Evolutionary conservation across 2,888 invertebrate species (phyloP).

Genomic region (Acanthosoma haemorrhoidale): DNA sequence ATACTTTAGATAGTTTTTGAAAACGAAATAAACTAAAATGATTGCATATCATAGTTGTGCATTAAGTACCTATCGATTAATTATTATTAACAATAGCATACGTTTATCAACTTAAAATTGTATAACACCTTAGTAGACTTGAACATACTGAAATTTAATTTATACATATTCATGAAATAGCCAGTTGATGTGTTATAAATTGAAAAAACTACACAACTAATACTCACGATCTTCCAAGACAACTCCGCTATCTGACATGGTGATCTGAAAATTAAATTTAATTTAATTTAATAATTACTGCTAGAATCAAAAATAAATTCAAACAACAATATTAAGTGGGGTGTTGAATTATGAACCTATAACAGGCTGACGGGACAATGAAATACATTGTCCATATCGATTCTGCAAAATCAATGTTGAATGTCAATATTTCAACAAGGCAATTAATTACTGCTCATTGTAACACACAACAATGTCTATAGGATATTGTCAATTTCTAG

Average conservation of each 20-base stretch:
- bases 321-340: too few relatives aligned
- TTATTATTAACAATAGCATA: too few relatives aligned
- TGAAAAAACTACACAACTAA: neutral
- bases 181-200: neutral
- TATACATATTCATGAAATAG: neutral
- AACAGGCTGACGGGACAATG: too few relatives aligned
- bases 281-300: neutral
- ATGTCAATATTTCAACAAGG: neutral
- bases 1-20: too few relatives aligned
- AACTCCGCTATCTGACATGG: neutral
- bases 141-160: too few relatives aligned
- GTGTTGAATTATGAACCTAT: too few relatives aligned
- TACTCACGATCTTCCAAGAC: neutral
- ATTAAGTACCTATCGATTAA: too few relatives aligned
- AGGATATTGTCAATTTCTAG: neutral
- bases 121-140: too few relatives aligned
- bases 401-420: neutral
- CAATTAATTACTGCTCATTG: neutral
- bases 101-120: too few relatives aligned
- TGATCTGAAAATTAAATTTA: neutral
- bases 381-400: neutral
- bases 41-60: too few relatives aligned
- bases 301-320: neutral
- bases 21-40: too few relatives aligned
- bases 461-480: neutral